Evolutionary conservation across 1,140 invertebrate genomes (phyloP).

Genomic region (Musca domestica): DNA sequence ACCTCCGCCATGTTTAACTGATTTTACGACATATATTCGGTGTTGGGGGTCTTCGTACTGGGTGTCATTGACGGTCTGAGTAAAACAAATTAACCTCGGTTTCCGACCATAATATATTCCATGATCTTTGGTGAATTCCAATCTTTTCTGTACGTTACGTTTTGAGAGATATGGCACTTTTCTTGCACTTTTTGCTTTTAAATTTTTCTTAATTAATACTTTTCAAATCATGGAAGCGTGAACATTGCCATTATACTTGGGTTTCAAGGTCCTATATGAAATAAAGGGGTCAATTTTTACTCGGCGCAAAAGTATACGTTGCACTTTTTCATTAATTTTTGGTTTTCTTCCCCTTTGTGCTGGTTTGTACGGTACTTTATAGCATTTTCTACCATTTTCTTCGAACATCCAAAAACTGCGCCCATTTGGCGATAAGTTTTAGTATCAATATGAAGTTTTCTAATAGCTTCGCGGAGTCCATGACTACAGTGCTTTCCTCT

Average conservation of each 20-base stretch:
- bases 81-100: conserved; percentile 5
- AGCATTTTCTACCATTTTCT: conserved; percentile 6
- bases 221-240: background rate
- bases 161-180: conserved; percentile 8
- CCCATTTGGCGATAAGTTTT: background rate
- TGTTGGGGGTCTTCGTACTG: background rate
- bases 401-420: no score
- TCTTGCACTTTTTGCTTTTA: conserved; percentile 5
- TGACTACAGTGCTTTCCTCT: background rate
- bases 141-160: background rate
- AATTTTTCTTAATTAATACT: background rate
- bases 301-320: background rate
- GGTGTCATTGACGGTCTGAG: background rate
- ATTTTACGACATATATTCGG: background rate
- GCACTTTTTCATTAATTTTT: background rate
- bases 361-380: background rate
- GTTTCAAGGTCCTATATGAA: background rate
- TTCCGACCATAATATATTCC: conserved; percentile 1
- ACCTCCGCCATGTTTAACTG: conserved; percentile 2
- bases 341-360: background rate
- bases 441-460: background rate
- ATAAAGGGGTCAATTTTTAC: background rate
- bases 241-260: background rate
- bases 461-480: background rate
- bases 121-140: conserved; percentile 2